Evolutionary conservation across 2,888 invertebrate genomes (phyloP), one percentile per base, ranked within the genome.

Genomic region (Agapostemon virescens): DNA sequence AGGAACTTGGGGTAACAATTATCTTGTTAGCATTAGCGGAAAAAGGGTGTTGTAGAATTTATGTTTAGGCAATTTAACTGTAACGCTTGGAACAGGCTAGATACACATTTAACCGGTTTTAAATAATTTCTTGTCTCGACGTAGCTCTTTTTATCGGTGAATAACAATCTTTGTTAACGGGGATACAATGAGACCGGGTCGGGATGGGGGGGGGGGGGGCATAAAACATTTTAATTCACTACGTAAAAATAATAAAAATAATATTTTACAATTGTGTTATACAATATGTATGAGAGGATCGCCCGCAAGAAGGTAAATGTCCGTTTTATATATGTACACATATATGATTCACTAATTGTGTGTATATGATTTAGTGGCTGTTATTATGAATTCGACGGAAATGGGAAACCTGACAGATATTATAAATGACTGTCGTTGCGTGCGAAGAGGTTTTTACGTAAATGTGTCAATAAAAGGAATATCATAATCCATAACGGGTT

Each of bases 81-180:
- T 78, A 80, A 70, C 73, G 67, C 78, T 63, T 5, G 30, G 17
- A 69, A 64, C 45, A 40, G 45, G 33, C 69, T 79, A 81, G 70
- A 74, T 79, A 77, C 23, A 40, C 58, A 68, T 79, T 55, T 55
- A 86, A 86, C 86, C 74, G 74, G 84, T 86, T 84, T 78, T 67
- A 69, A 77, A 81, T 40, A 55, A 49, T 42, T 66, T 33, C 15
- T 64, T 33, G 26, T 58, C 45, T 71, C 36, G 79, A 69, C 72
- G 78, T n/a, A 42, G 30, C 71, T 64, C 26, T 30, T 17, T 17
- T 74, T 81, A 81, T 81, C 79, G 2, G 17, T 9, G 67, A 67
- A 71, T 58, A 74, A 68, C 68, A 68, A 23, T 23, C n/a, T 26
- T 33, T 38, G 33, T 11, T 74, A 13, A 33, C n/a, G 55, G 26